Evolutionary conservation across 1,140 invertebrate species (phyloP).

Genomic region (Bombus haemorrhoidalis): DNA sequence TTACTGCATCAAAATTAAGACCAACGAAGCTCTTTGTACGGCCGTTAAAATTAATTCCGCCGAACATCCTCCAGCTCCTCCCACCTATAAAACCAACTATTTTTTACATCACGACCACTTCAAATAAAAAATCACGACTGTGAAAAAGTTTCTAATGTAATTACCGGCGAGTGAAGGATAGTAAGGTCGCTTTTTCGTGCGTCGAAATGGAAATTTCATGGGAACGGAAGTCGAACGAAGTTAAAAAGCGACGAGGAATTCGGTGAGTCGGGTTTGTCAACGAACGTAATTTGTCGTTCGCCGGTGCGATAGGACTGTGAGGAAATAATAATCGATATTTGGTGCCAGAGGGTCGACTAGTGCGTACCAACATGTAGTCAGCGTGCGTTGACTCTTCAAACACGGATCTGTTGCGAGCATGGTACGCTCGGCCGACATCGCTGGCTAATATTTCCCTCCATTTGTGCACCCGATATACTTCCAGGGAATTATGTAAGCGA

Average conservation of each 20-base stretch:
- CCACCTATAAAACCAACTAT: too few relatives aligned
- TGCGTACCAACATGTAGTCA: background rate
- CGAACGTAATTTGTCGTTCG: constrained; percentile 29
- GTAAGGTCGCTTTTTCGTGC: background rate
- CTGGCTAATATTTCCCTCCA: constrained; percentile 15
- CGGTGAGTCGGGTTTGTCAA: too few relatives aligned
- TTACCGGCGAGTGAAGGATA: background rate
- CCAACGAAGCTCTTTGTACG: too few relatives aligned
- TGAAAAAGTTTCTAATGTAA: background rate
- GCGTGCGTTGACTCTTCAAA: constrained; percentile 35
- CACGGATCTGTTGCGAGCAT: constrained; percentile 6
- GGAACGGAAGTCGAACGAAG: background rate
- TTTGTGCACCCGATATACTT: background rate
- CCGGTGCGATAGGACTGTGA: background rate
- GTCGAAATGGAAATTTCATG: background rate
- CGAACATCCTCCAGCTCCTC: background rate
- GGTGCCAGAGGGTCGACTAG: background rate
- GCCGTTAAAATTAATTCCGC: background rate
- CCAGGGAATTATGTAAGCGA: background rate
- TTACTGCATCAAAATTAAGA: too few relatives aligned
- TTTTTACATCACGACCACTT: background rate
- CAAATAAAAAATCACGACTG: background rate
- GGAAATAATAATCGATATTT: constrained; percentile 47
- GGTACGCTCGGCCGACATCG: too few relatives aligned
- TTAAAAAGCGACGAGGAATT: background rate